Conservation (phyloP, 2,888 invertebrate genomes). For the Steinernema scapterisci region DNA sequence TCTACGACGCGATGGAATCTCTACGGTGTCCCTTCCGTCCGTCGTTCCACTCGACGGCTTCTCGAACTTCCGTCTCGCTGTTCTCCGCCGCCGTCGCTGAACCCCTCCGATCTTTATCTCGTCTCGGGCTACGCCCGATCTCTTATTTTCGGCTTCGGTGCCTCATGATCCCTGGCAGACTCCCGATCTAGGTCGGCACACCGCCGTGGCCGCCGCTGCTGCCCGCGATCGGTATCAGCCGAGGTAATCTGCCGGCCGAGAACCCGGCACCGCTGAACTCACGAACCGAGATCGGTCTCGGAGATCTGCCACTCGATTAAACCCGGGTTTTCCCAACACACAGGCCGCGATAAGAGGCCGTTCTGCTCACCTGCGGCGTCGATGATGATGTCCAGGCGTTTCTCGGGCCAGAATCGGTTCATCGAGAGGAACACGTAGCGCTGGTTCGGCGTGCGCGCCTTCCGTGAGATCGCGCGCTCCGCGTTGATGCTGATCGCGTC, state of each 20-base stretch:
- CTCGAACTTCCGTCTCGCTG: slow-evolving; percentile 21
- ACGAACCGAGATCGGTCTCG: too few relatives aligned
- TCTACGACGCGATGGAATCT: background rate
- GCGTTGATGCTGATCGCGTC: slow-evolving; percentile 53
- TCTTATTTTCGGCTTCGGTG: slow-evolving; percentile 19
- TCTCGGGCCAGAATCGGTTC: slow-evolving; percentile 67
- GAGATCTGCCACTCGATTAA: too few relatives aligned
- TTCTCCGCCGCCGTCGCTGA: background rate
- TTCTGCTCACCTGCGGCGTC: slow-evolving; percentile 62
- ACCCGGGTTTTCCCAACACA: background rate
- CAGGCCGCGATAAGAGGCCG: too few relatives aligned
- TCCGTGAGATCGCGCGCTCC: slow-evolving; percentile 49
- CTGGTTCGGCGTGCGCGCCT: slow-evolving; percentile 49
- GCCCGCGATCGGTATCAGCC: slow-evolving; percentile 27
- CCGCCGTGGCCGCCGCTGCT: too few relatives aligned
- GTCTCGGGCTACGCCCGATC: slow-evolving; percentile 16
- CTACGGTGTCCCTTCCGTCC: background rate
- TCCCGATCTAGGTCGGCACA: background rate
- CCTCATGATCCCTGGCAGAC: background rate
- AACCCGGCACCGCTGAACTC: too few relatives aligned
- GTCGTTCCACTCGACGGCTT: slow-evolving; percentile 5
- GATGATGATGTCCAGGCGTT: slow-evolving; percentile 65
- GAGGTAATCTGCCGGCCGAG: background rate
- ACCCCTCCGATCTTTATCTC: slow-evolving; percentile 15
- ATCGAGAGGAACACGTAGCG: slow-evolving; percentile 64